phyloP scores from a whole-genome alignment of 1,140 invertebrate genomes.

The Saccostrea echinata region DNA sequence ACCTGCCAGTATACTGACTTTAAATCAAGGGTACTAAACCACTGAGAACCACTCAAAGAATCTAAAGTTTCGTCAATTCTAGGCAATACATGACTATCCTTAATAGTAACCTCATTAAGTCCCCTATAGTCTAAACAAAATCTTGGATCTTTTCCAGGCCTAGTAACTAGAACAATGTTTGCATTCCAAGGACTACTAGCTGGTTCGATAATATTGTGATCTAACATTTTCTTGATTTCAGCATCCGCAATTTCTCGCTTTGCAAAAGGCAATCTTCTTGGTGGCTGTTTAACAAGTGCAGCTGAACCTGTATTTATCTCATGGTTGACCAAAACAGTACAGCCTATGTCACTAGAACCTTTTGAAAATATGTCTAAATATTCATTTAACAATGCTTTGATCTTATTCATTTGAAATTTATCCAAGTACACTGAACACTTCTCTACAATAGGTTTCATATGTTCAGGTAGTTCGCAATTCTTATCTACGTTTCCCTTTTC shows the following conservation, averaged over 20 bases:
- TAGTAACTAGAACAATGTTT: too few relatives aligned
- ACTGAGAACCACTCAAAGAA: too few relatives aligned
- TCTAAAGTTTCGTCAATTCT: too few relatives aligned
- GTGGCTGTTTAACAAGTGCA: slow-evolving; percentile 47
- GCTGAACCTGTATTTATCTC: slow-evolving; percentile 58
- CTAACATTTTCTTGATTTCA: slow-evolving; percentile 56
- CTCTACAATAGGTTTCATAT: slow-evolving; percentile 15
- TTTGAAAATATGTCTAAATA: slow-evolving; percentile 57
- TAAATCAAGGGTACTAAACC: too few relatives aligned
- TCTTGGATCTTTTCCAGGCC: too few relatives aligned
- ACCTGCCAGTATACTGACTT: slow-evolving; percentile 63
- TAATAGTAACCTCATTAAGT: slow-evolving; percentile 54
- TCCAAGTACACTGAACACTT: slow-evolving; percentile 28
- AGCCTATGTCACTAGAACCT: slow-evolving; percentile 49
- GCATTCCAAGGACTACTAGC: too few relatives aligned
- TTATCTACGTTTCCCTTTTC: not conserved
- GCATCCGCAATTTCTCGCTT: slow-evolving; percentile 46
- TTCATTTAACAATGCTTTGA: slow-evolving; percentile 45
- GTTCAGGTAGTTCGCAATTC: not conserved
- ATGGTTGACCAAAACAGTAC: slow-evolving; percentile 50
- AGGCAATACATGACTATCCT: too few relatives aligned
- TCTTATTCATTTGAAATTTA: not conserved
- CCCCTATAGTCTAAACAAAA: slow-evolving; percentile 49
- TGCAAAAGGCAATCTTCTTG: too few relatives aligned
- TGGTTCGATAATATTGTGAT: too few relatives aligned